Base-by-base conservation (phyloP, 2,888 invertebrate genomes). In the Acrocyrtus sp. region DNA sequence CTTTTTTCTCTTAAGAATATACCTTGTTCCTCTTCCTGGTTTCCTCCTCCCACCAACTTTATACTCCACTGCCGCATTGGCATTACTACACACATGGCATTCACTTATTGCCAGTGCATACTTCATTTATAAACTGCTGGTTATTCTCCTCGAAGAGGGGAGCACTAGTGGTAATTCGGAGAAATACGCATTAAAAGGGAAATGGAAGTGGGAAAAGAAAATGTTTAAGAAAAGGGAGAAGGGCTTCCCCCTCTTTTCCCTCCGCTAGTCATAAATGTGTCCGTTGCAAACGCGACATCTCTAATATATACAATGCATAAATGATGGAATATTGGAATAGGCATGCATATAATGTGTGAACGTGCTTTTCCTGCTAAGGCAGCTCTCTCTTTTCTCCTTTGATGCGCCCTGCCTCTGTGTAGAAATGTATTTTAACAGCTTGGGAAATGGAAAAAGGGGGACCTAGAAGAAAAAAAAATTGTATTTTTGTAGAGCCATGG, bases 261-360 rank as follows among this genome's bases (percentile, higher is more conserved):
- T 34, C 10, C 27, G n/a, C 27, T n/a, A 56, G 56, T 56, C 56
- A 56, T 57, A 57, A 57, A 57, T 57, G 57, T 57, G 57, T 57
- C 57, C 41, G 57, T 43, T 56, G 41, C 41, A 57, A 45, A 39
- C n/a, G n/a, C n/a, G n/a, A n/a, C n/a, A n/a, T n/a, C n/a, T n/a
- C n/a, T 45, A 24, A 10, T 43, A 57, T 26, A 45, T 29, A 45
- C 57, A n/a, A 57, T 57, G 45, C 45, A 45, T 57, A 57, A 57
- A 57, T 57, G 57, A 39, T 39, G 39, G 45, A 21, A n/a, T 17
- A 43, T 43, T 57, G 57, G 17, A 45, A 24, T 45, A 57, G 57
- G 27, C 57, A 57, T 19, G 57, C 22, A 57, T 26, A 45, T 17
- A n/a, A n/a, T n/a, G n/a, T n/a, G n/a, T n/a, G n/a, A n/a, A n/a